phyloP scores from a whole-genome alignment of 2,888 invertebrate species.

The Lamellibrachia satsuma region DNA sequence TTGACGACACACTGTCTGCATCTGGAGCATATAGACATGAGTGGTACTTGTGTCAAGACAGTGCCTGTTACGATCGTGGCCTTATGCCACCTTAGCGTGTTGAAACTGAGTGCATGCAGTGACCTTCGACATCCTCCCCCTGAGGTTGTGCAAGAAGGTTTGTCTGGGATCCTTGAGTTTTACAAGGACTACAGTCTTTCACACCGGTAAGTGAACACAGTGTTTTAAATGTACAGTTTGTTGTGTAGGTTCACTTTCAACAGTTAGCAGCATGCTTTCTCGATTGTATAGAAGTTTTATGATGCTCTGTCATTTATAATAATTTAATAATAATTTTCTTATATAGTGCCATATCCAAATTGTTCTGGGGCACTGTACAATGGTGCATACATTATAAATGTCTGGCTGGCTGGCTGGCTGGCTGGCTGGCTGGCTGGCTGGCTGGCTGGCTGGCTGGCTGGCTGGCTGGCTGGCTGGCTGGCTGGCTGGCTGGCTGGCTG shows the following conservation, averaged over 20 bases:
- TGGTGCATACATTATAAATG: too few species aligned
- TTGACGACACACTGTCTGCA: background rate
- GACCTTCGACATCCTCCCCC: slow-evolving; percentile 23
- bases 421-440: too few species aligned
- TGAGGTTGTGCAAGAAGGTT: background rate
- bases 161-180: slow-evolving; percentile 20
- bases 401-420: too few species aligned
- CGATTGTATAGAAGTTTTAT: background rate
- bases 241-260: background rate
- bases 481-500: too few species aligned
- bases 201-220: slow-evolving; percentile 20
- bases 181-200: slow-evolving; percentile 28
- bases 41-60: background rate
- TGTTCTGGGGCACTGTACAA: too few species aligned
- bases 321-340: too few species aligned
- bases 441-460: too few species aligned
- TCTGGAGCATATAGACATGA: slow-evolving; percentile 23
- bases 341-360: too few species aligned
- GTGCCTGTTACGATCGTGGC: slow-evolving; percentile 20
- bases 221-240: background rate
- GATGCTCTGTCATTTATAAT: background rate
- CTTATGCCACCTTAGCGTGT: slow-evolving; percentile 7
- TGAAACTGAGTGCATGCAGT: slow-evolving; percentile 19
- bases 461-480: too few species aligned
- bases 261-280: background rate